phyloP scores from a whole-genome alignment of 2,113 vertebrate species.

The Neofelis nebulosa region DNA sequence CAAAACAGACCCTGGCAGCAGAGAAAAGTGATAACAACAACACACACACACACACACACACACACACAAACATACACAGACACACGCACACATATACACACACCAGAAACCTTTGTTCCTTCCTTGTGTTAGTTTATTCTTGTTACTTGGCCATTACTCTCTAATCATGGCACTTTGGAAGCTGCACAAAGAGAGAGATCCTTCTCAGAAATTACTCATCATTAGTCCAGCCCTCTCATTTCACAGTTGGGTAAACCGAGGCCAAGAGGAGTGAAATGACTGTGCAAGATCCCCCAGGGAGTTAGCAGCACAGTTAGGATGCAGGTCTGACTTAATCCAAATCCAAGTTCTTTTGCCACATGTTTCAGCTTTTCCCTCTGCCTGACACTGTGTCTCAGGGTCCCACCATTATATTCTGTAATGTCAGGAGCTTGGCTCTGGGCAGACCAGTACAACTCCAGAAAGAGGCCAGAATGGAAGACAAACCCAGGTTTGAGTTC shows the following conservation, averaged over 20 bases:
- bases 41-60: neutral
- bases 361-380: neutral
- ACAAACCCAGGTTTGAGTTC: neutral
- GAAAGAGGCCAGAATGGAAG: neutral
- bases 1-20: constrained; percentile 32
- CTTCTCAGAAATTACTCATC: neutral
- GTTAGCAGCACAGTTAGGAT: neutral
- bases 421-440: neutral
- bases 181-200: neutral
- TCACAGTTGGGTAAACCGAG: neutral
- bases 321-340: neutral
- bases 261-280: neutral
- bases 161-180: neutral
- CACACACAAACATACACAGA: neutral
- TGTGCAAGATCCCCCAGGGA: neutral
- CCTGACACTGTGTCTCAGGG: too few relatives aligned
- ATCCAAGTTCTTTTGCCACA: neutral
- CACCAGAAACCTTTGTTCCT: neutral
- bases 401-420: neutral
- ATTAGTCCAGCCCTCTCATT: neutral
- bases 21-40: neutral
- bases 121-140: neutral
- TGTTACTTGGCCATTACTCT: neutral
- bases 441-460: neutral
- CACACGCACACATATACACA: too few relatives aligned